phyloP scores from a whole-genome alignment of 1,140 invertebrate species.

The Aphelinus atriplicis region DNA sequence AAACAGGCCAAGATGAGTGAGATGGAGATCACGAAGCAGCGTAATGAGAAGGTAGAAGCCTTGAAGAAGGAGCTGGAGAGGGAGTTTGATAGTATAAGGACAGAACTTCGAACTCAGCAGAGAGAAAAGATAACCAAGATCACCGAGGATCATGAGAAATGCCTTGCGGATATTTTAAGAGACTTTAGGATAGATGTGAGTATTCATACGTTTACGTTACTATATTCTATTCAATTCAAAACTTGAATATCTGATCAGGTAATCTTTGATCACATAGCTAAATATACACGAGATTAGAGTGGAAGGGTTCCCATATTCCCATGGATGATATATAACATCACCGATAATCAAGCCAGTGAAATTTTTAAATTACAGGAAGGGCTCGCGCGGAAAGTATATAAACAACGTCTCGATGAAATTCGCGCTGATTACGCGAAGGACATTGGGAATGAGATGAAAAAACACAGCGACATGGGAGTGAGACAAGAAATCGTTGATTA shows the following conservation, averaged over 20 bases:
- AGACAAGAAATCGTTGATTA: constrained; percentile 66
- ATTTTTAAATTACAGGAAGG: constrained; percentile 62
- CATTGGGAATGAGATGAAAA: constrained; percentile 64
- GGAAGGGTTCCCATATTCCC: neutral
- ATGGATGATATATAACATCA: too few relatives aligned
- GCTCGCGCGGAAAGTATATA: constrained; percentile 72
- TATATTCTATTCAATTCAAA: too few relatives aligned
- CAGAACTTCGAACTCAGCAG: constrained; percentile 62
- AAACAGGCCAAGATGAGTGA: constrained; percentile 55
- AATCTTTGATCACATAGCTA: too few relatives aligned
- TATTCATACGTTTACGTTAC: neutral
- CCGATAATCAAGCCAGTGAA: neutral
- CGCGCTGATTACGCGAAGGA: constrained; percentile 72
- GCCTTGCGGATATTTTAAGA: constrained; percentile 64
- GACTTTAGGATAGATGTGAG: constrained; percentile 65
- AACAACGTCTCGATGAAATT: constrained; percentile 71
- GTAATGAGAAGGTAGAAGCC: constrained; percentile 52
- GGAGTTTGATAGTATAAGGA: constrained; percentile 61
- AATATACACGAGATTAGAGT: neutral
- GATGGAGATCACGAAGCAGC: constrained; percentile 53
- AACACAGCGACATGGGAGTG: constrained; percentile 58
- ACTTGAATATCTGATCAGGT: too few relatives aligned
- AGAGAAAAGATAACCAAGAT: constrained; percentile 68
- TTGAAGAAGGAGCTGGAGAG: constrained; percentile 58
- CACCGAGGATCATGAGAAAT: constrained; percentile 69